Conservation (phyloP, 2,797 vertebrate species). For the Poeciliopsis turneri region DNA sequence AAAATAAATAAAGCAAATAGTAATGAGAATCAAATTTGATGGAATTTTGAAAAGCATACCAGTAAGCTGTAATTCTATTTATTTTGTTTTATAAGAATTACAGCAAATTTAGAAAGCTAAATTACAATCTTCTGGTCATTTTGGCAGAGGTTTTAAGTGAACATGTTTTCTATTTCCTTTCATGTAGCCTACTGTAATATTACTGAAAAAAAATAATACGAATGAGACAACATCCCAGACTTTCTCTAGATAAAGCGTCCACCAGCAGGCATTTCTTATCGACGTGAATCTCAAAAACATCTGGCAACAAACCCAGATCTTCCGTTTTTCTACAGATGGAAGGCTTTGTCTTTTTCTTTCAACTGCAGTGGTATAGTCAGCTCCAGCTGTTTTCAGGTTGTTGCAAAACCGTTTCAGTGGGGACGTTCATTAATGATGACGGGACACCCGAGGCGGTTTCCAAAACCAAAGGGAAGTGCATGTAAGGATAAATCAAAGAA, state of each 20-base stretch:
- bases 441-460: slow-evolving; percentile 72
- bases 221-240: slow-evolving; percentile 20
- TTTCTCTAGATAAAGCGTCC: slow-evolving; percentile 15
- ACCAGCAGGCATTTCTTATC: slow-evolving; percentile 10
- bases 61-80: neutral
- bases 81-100: neutral
- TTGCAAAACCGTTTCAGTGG: slow-evolving; percentile 54
- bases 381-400: slow-evolving; percentile 45
- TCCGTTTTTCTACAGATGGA: slow-evolving; percentile 9
- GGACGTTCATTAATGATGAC: slow-evolving; percentile 74
- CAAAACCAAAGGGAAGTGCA: slow-evolving; percentile 70
- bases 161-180: slow-evolving; percentile 10
- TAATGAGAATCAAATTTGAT: slow-evolving; percentile 10
- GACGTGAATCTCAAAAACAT: neutral
- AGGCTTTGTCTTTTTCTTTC: slow-evolving; percentile 35
- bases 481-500: slow-evolving; percentile 71
- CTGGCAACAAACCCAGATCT: slow-evolving; percentile 20
- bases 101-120: neutral
- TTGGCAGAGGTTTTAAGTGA: neutral
- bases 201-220: slow-evolving; percentile 16
- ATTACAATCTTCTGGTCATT: neutral
- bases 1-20: neutral
- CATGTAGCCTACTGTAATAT: neutral
- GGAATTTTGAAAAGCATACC: no score
- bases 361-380: slow-evolving; percentile 41